phyloP scores from a whole-genome alignment of 2,888 invertebrate species.

The Ectobius pallidus region DNA sequence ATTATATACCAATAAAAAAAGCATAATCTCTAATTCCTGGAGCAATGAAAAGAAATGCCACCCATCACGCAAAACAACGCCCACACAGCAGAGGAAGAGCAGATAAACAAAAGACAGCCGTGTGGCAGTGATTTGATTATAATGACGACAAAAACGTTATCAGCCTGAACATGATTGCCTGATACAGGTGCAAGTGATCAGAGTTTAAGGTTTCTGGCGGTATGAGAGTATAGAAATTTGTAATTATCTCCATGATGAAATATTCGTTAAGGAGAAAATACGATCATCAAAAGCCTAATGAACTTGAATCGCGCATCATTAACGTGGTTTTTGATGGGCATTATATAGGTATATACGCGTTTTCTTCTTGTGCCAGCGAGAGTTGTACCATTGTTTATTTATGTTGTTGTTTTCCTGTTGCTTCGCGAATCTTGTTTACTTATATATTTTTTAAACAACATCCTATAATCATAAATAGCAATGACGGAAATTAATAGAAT shows the following conservation, averaged over 20 bases:
- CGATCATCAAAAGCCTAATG: slow-evolving; percentile 34
- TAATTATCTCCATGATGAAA: slow-evolving; percentile 31
- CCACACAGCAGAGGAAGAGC: background rate
- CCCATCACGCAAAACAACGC: background rate
- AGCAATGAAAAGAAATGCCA: no score
- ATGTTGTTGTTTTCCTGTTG: no score
- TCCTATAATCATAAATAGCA: no score
- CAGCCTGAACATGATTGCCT: slow-evolving; percentile 6
- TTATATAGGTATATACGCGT: background rate
- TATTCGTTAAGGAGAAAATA: slow-evolving; percentile 31
- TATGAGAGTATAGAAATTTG: slow-evolving; percentile 17
- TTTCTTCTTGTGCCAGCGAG: background rate
- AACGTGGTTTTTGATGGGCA: slow-evolving; percentile 6
- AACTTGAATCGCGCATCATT: slow-evolving; percentile 32
- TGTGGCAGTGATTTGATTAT: background rate
- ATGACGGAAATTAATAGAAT: no score
- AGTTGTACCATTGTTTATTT: background rate
- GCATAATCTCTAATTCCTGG: no score
- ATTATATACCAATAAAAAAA: no score
- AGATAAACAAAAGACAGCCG: background rate
- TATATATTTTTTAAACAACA: no score
- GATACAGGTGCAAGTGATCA: slow-evolving; percentile 6
- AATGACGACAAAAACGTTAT: background rate
- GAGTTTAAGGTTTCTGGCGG: background rate
- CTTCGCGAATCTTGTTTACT: no score